A percentile compares a stretch with the other conserved stretches of the same genome.
These are phyloP conservation scores for Heliconius erato DNA, from an alignment of 2,888 invertebrate species.

Conservation along the genomic window DNA sequence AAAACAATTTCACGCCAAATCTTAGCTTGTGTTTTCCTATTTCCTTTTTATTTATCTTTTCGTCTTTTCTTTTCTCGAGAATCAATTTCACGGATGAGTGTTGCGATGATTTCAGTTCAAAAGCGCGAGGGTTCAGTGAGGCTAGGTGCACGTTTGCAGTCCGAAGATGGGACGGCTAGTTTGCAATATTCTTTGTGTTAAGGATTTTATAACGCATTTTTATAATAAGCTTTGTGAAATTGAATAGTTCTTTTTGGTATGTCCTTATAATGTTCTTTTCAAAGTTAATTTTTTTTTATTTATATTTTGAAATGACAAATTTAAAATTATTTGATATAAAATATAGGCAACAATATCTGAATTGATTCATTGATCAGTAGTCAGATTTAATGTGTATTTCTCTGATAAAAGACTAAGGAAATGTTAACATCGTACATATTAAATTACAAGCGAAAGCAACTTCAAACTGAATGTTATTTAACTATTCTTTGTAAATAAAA, in stretches of 20 bases:
- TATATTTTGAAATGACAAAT: too few relatives aligned
- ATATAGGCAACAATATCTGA: conserved; percentile 13
- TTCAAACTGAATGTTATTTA: background rate
- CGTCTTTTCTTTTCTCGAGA: conserved; percentile 84
- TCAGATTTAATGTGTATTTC: conserved; percentile 57
- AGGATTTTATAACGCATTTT: conserved; percentile 74
- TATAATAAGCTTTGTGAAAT: conserved; percentile 68
- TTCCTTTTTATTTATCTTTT: conserved; percentile 86
- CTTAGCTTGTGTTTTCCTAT: conserved; percentile 86
- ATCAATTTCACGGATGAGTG: conserved; percentile 86
- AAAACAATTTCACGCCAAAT: conserved; percentile 87
- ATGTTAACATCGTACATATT: conserved; percentile 31
- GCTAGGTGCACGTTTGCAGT: conserved; percentile 67
- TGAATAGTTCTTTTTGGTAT: background rate
- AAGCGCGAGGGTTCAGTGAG: conserved; percentile 72
- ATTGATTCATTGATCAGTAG: conserved; percentile 32
- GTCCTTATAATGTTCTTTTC: background rate
- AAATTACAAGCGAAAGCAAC: background rate
- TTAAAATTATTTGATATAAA: too few relatives aligned
- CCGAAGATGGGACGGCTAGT: conserved; percentile 49
- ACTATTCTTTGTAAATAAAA: background rate
- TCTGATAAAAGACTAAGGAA: conserved; percentile 63
- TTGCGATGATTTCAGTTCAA: conserved; percentile 84
- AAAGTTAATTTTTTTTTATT: background rate
- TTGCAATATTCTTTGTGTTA: conserved; percentile 70